phyloP scores from a whole-genome alignment of 1,140 invertebrate species.

The Telenomus remus region DNA sequence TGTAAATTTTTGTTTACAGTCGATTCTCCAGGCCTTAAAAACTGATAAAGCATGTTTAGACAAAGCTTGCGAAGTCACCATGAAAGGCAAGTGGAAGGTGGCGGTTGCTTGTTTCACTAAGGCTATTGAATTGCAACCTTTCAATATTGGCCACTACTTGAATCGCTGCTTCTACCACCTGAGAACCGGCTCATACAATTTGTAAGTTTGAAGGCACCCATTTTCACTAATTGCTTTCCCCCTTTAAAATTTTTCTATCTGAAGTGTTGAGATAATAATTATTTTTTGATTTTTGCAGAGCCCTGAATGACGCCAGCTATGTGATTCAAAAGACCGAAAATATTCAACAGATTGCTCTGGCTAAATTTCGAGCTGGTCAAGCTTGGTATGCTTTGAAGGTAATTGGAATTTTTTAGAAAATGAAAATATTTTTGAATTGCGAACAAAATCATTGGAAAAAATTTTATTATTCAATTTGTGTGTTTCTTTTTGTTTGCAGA shows the following conservation, averaged over 20 bases:
- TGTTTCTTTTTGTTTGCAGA: constrained; percentile 5
- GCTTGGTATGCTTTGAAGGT: constrained; percentile 2
- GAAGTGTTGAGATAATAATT: too few species aligned
- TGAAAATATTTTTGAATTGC: too few species aligned
- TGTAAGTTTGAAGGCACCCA: not conserved
- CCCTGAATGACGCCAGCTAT: constrained; percentile 6
- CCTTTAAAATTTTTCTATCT: too few species aligned
- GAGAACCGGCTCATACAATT: constrained; percentile 9
- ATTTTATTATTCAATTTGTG: too few species aligned
- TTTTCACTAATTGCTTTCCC: not conserved
- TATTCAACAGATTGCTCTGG: constrained; percentile 5
- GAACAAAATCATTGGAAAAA: too few species aligned
- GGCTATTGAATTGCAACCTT: constrained; percentile 35
- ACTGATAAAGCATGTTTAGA: constrained; percentile 10
- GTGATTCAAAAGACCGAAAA: constrained; percentile 1
- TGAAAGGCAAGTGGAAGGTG: constrained; percentile 6
- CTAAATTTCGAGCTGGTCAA: constrained; percentile 16
- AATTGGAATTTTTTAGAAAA: constrained; percentile 3
- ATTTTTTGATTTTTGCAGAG: constrained; percentile 19
- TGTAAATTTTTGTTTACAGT: constrained; percentile 1
- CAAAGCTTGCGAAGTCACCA: constrained; percentile 20
- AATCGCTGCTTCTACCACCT: constrained; percentile 35
- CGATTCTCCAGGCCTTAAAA: not conserved
- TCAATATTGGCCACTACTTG: constrained; percentile 35
- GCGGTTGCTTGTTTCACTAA: constrained; percentile 17